phyloP scores from a whole-genome alignment of 2,888 invertebrate genomes.

The Leptinotarsa rubiginosa region DNA sequence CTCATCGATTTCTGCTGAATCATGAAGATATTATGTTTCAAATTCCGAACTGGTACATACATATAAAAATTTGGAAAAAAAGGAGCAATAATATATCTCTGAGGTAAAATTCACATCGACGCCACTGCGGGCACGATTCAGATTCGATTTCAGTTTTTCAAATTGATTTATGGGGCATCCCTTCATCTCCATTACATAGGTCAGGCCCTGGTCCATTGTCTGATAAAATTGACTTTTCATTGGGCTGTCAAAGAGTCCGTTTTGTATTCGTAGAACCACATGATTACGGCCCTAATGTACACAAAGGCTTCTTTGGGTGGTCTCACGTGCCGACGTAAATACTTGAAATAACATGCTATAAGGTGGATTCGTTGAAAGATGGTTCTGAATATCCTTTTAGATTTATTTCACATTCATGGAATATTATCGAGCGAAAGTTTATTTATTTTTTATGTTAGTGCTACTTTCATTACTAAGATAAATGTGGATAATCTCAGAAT shows the following conservation, averaged over 20 bases:
- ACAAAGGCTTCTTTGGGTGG: conserved; percentile 40
- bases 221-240: conserved; percentile 43
- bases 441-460: too few relatives aligned
- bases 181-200: conserved; percentile 38
- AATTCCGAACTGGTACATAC: background rate
- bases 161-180: conserved; percentile 40
- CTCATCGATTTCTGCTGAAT: too few relatives aligned
- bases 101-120: background rate
- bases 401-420: background rate
- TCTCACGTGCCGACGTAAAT: conserved; percentile 35
- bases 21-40: too few relatives aligned
- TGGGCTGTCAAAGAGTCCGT: conserved; percentile 31
- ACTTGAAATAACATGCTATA: conserved; percentile 30
- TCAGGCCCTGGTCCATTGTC: conserved; percentile 36
- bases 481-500: too few relatives aligned
- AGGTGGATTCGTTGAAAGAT: background rate
- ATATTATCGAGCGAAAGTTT: background rate
- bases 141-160: conserved; percentile 26
- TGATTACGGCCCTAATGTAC: conserved; percentile 31
- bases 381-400: background rate
- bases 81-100: background rate
- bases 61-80: background rate
- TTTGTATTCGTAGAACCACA: conserved; percentile 23
- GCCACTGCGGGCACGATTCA: conserved; percentile 10
- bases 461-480: too few relatives aligned